Base-by-base conservation (phyloP, 2,797 vertebrate genomes). In the Macropus fuliginosus region DNA sequence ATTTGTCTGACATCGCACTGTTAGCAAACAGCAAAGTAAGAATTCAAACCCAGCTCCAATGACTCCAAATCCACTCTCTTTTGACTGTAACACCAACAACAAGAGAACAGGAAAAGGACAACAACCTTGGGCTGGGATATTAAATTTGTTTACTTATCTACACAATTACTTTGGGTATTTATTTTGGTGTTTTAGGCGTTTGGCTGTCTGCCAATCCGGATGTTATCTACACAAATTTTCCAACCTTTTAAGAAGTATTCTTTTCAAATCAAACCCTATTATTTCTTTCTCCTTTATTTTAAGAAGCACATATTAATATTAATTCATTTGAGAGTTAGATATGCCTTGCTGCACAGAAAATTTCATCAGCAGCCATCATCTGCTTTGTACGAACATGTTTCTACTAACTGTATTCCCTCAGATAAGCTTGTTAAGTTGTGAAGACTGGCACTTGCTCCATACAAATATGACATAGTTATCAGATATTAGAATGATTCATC, bases 401-500 rank as follows among this genome's bases (percentile, higher is more conserved):
- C 13, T 59, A 91, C 40, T 96, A 87, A 56, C 95, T 74, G 12
- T 31, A 5, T 50, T 92, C 95, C 21, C 95, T 96, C 55, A 90
- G 95, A 97, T 95, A 94, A 96, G 96, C 95, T 97, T 91, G 92
- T 98, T 98, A 98, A 95, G 74, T 0, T 11, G 96, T 94, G 89
- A 95, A 97, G 90, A 90, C 95, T 96, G 97, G 96, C 94, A 92
- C 95, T 97, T 95, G 91, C 95, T 97, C 90, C 94, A 29, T 52
- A 95, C 90, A 96, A 92, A 93, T 87, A 91, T 97, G 97, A 57
- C 92, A 96, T 94, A 97, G 93, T 97, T 97, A 95, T 93, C 96
- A 96, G 95, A 92, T 96, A 96, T 89, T 93, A 97, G 95, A 95
- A 92, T 97, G 98, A 97, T 98, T 98, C 95, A 96, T 95, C 94